Evolutionary conservation across 1,140 invertebrate species (phyloP).

Genomic region (Bombus cullumanus): DNA sequence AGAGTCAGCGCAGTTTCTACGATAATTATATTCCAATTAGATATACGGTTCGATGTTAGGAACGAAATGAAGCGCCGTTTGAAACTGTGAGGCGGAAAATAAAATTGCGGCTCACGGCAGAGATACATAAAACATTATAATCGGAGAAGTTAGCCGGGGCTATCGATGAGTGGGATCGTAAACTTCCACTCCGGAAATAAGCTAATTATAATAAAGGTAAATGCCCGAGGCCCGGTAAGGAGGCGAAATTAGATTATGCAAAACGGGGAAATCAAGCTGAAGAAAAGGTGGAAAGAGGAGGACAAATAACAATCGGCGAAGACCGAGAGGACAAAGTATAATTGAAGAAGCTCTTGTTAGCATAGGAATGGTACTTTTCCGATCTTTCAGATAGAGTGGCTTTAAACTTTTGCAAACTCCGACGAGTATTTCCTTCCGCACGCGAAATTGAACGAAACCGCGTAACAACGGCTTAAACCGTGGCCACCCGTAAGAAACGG

Average conservation of each 20-base stretch:
- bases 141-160: background rate
- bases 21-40: conserved; percentile 3
- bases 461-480: conserved; percentile 39
- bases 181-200: conserved; percentile 27
- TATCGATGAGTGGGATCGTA: conserved; percentile 2
- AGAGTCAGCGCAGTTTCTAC: background rate
- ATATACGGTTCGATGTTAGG: background rate
- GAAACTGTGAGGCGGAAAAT: background rate
- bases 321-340: conserved; percentile 55
- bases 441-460: conserved; percentile 55
- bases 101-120: background rate
- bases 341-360: conserved; percentile 65
- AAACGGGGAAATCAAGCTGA: conserved; percentile 54
- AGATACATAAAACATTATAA: conserved; percentile 20
- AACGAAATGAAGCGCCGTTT: background rate
- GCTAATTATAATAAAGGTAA: conserved; percentile 41
- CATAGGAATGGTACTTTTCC: conserved; percentile 67
- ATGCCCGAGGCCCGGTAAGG: conserved; percentile 28
- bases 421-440: conserved; percentile 28
- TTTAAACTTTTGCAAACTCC: conserved; percentile 61
- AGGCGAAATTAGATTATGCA: conserved; percentile 58
- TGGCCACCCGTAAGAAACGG: conserved; percentile 23
- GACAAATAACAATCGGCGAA: conserved; percentile 60
- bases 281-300: conserved; percentile 37
- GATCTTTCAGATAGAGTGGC: conserved; percentile 56